Evolutionary conservation across 2,888 invertebrate genomes (phyloP).

Genomic region (Caradrina clavipalpis): DNA sequence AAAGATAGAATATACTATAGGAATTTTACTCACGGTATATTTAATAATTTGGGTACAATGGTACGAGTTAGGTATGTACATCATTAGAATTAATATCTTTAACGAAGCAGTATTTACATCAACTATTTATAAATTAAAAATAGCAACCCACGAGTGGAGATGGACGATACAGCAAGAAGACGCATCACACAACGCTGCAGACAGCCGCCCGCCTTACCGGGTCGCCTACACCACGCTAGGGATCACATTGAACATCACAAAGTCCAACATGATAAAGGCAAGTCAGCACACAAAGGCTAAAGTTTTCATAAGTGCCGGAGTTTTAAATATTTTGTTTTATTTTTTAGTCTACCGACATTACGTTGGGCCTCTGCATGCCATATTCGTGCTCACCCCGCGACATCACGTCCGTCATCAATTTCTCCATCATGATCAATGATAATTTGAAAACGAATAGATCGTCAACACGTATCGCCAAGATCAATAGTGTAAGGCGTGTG

Average conservation of each 20-base stretch:
- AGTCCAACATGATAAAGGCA: constrained; percentile 81
- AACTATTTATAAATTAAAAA: constrained; percentile 5
- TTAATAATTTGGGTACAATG: too few species aligned
- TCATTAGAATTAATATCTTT: neutral
- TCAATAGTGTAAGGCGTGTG: constrained; percentile 76
- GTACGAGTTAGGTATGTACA: too few species aligned
- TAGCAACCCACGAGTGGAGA: constrained; percentile 76
- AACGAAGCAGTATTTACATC: neutral
- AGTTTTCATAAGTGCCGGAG: neutral
- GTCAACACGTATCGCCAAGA: constrained; percentile 77
- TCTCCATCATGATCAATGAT: constrained; percentile 86
- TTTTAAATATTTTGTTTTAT: neutral
- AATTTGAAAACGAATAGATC: constrained; percentile 81
- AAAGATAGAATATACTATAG: too few species aligned
- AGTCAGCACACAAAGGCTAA: constrained; percentile 7
- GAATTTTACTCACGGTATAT: too few species aligned
- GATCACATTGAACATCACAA: constrained; percentile 83
- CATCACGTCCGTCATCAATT: constrained; percentile 84
- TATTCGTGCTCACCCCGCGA: constrained; percentile 83
- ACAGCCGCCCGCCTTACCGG: constrained; percentile 77
- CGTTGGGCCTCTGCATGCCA: constrained; percentile 88
- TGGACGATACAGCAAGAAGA: constrained; percentile 73
- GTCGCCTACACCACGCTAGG: constrained; percentile 78
- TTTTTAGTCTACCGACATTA: constrained; percentile 82
- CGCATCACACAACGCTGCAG: constrained; percentile 68